Conservation (phyloP, 2,888 invertebrate species). For the Ennomos fuscantarius region DNA sequence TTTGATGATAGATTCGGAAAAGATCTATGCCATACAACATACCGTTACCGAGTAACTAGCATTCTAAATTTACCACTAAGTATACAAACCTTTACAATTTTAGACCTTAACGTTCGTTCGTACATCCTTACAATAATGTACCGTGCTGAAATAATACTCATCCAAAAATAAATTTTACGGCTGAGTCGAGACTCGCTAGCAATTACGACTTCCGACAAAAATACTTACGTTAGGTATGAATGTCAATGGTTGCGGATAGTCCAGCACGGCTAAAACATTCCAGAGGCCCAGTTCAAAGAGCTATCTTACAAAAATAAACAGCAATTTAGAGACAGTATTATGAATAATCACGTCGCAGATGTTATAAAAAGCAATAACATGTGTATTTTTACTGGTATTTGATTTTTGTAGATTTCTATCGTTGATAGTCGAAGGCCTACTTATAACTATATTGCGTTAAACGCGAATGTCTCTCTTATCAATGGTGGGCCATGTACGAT, state of each 20-base stretch:
- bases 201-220: slow-evolving; percentile 37
- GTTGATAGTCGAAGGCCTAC: no score
- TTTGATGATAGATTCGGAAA: no score
- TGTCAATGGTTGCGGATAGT: slow-evolving; percentile 23
- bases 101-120: no score
- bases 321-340: slow-evolving; percentile 24
- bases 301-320: slow-evolving; percentile 29
- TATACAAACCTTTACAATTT: no score
- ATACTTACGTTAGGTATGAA: slow-evolving; percentile 28
- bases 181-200: slow-evolving; percentile 29
- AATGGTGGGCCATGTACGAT: no score
- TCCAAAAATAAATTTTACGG: slow-evolving; percentile 45
- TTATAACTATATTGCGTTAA: no score
- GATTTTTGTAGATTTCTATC: slow-evolving; percentile 3
- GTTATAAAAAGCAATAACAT: slow-evolving; percentile 14
- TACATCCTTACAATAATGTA: slow-evolving; percentile 31
- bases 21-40: no score
- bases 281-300: slow-evolving; percentile 32
- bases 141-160: slow-evolving; percentile 41
- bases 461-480: no score
- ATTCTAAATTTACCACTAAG: no score
- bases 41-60: no score
- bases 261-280: slow-evolving; percentile 27
- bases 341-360: slow-evolving; percentile 25
- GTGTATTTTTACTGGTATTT: slow-evolving; percentile 13